A percentile compares a stretch with the other conserved stretches of the same genome.
These are phyloP conservation scores for Myopa tessellatipennis DNA, from an alignment of 2,888 invertebrate species.

Conservation along the genomic window DNA sequence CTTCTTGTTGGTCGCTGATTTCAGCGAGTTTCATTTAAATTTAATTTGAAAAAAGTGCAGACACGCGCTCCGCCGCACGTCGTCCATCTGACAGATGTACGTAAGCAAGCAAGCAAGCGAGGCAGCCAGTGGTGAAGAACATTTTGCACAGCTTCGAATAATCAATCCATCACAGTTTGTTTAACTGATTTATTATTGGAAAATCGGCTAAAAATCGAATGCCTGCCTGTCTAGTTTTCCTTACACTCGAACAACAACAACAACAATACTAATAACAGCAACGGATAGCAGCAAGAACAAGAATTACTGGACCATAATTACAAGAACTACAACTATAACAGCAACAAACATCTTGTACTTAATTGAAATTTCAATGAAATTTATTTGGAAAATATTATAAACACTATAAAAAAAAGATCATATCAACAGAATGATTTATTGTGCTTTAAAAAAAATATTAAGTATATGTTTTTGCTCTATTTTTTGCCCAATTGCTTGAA, in stretches of 20 bases:
- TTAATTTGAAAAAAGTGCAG: slow-evolving; percentile 5
- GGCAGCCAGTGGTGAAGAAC: too few species aligned
- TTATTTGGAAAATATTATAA: neutral
- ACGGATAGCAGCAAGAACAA: too few species aligned
- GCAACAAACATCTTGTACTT: neutral
- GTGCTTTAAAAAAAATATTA: neutral
- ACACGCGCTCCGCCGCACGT: slow-evolving; percentile 17
- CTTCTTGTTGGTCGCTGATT: slow-evolving; percentile 2
- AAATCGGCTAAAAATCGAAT: neutral
- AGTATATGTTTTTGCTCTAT: neutral
- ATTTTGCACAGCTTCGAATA: too few species aligned
- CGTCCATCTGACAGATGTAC: neutral
- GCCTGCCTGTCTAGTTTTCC: neutral
- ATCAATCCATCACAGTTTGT: too few species aligned
- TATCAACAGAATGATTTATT: neutral
- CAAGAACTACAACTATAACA: neutral
- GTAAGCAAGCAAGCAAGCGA: neutral
- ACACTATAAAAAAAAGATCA: neutral
- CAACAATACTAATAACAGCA: too few species aligned
- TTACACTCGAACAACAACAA: neutral
- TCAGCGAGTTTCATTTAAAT: neutral
- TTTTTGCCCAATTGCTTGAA: neutral
- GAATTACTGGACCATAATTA: too few species aligned
- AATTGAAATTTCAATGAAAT: slow-evolving; percentile 1
- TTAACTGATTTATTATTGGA: too few species aligned